Conservation (phyloP, 2,113 vertebrate species). For the Ophthalmolycus amberensis region DNA sequence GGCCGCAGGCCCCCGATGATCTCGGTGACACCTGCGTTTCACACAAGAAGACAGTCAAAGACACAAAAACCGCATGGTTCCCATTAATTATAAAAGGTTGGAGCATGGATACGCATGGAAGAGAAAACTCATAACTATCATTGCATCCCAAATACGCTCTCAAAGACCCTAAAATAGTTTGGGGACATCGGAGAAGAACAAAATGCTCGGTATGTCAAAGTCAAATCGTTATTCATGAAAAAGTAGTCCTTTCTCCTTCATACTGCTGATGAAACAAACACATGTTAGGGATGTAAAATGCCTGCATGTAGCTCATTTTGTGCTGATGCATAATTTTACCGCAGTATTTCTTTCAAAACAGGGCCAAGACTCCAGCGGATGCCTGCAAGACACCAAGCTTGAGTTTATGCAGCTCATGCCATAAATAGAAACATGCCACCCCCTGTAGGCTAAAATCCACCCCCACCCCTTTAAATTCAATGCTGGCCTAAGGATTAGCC, state of each 20-base stretch:
- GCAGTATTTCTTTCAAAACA: conserved; percentile 45
- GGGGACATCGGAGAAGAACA: background rate
- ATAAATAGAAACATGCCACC: conserved; percentile 78
- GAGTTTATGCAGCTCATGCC: conserved; percentile 66
- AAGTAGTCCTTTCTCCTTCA: background rate
- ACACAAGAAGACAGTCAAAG: conserved; percentile 41
- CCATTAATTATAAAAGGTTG: conserved; percentile 35
- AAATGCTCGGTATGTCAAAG: conserved; percentile 18
- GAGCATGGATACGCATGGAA: background rate
- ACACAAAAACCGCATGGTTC: conserved; percentile 31
- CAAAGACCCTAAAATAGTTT: conserved; percentile 16
- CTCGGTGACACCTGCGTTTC: conserved; percentile 51
- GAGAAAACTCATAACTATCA: background rate
- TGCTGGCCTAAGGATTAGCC: conserved; percentile 78
- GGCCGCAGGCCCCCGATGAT: conserved; percentile 27
- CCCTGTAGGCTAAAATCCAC: conserved; percentile 73
- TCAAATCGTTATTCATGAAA: background rate
- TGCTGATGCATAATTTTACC: conserved; percentile 1
- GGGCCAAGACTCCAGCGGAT: conserved; percentile 55
- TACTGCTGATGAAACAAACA: conserved; percentile 10
- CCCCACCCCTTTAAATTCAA: conserved; percentile 68
- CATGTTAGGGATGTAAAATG: background rate
- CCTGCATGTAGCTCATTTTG: conserved; percentile 11
- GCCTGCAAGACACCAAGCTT: conserved; percentile 64
- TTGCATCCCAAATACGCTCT: background rate